A percentile compares a stretch with the other conserved stretches of the same genome.
Evolutionary conservation across 2,888 invertebrate species (phyloP).

Genomic region (Dryomyza anilis): DNA sequence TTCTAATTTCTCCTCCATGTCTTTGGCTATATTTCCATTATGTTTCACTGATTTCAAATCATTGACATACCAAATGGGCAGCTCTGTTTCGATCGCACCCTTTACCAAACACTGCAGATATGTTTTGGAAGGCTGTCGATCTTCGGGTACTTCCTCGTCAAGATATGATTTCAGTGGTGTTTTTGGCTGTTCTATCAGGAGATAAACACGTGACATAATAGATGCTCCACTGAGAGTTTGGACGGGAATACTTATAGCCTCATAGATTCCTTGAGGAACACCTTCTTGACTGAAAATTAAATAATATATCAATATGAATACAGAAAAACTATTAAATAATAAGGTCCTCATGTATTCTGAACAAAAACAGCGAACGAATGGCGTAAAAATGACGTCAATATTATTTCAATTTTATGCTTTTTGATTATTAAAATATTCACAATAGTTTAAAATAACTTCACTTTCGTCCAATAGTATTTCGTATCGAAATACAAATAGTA

Average conservation of each 20-base stretch:
- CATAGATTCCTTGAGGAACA: constrained; percentile 67
- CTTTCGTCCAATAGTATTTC: too few species aligned
- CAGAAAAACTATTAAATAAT: not conserved
- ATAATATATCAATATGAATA: not conserved
- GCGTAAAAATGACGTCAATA: too few species aligned
- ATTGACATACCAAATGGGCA: constrained; percentile 76
- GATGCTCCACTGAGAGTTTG: constrained; percentile 62
- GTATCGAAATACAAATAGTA: too few species aligned
- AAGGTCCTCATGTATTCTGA: not conserved
- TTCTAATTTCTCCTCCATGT: constrained; percentile 57
- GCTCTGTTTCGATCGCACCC: constrained; percentile 58
- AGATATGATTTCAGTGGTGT: constrained; percentile 48
- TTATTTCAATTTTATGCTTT: too few species aligned
- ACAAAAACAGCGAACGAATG: not conserved
- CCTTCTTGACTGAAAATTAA: constrained; percentile 48
- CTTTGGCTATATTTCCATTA: constrained; percentile 71
- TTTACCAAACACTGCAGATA: constrained; percentile 65
- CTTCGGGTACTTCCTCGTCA: constrained; percentile 63
- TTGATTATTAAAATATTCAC: too few species aligned
- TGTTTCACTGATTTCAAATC: constrained; percentile 72
- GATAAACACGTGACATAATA: constrained; percentile 73
- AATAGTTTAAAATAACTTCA: too few species aligned
- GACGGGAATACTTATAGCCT: constrained; percentile 67
- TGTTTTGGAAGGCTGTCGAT: constrained; percentile 76
- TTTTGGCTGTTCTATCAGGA: constrained; percentile 68